Base-by-base conservation (phyloP, 2,113 vertebrate species). In the Gila orcuttii region DNA sequence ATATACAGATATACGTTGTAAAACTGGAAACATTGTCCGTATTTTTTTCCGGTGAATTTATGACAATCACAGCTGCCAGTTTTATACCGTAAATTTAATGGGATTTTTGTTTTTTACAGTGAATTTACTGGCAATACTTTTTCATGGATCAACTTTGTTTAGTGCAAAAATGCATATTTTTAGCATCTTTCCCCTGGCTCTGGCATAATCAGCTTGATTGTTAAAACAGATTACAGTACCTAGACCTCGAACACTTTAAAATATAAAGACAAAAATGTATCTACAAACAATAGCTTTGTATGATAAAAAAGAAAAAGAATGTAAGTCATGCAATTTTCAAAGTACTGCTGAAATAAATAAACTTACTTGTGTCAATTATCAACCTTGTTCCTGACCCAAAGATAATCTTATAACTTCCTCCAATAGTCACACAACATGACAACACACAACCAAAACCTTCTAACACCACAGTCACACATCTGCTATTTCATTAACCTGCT, bases 341-440 rank as follows among this genome's bases (percentile, higher is more conserved):
- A 8, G n/a, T 19, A 81, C 28, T 11, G 33, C 13, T 59, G 19
- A 73, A 39, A 73, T 71, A 3, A 68, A 68, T 19, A 50, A 60
- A 85, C 89, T 89, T 90, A 90, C 90, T 87, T 57, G 84, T 39
- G 8, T 88, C 66, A 80, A 78, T 71, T 23, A 78, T 85, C 39
- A 91, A 68, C 17, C 55, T 86, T 83, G 21, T 88, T 15, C 88
- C 89, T 71, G 47, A 21, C 12, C 88, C 86, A 79, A 91, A 91
- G 13, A 86, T 71, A 13, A 91, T 15, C 28, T 83, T 89, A 60
- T 86, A 64, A 85, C 39, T 1, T 79, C 89, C 89, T 28, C 79
- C 28, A 88, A 57, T 13, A 78, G 68, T 86, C 89, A 89, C 89
- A 90, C 89, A 86, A 23, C 84, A 66, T 25, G 13, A 82, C 1